phyloP scores from a whole-genome alignment of 2,113 vertebrate species.

The Tretioscincus oriximinensis region DNA sequence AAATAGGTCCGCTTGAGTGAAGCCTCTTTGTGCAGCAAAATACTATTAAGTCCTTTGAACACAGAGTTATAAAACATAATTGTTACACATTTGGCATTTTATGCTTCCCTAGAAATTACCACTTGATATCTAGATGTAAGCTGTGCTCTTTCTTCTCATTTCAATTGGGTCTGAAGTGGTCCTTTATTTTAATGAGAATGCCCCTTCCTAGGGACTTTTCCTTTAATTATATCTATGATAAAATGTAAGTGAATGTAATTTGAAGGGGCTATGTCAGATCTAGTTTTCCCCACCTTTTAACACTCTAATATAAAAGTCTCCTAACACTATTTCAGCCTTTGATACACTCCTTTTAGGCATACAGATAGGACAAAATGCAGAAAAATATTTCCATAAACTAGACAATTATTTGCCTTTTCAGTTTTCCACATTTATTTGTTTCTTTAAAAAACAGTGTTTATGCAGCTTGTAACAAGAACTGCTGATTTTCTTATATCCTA shows the following conservation, averaged over 20 bases:
- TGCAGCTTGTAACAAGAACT: conserved; percentile 4
- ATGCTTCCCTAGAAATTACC: conserved; percentile 70
- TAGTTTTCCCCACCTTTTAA: conserved; percentile 42
- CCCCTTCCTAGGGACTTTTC: conserved; percentile 73
- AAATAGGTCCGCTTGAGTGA: conserved; percentile 40
- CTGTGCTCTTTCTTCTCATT: conserved; percentile 65
- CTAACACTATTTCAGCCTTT: conserved; percentile 60
- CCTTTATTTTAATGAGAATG: conserved; percentile 71
- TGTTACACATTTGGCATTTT: conserved; percentile 72
- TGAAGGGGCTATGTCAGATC: conserved; percentile 68
- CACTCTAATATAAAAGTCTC: conserved; percentile 58
- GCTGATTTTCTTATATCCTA: conserved; percentile 10
- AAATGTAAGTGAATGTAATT: conserved; percentile 70
- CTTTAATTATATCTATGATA: conserved; percentile 69
- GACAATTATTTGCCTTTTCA: conserved; percentile 38
- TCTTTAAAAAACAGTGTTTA: conserved; percentile 34
- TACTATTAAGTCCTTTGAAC: conserved; percentile 62
- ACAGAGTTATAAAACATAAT: conserved; percentile 69
- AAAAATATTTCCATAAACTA: conserved; percentile 49
- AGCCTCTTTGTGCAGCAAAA: conserved; percentile 58
- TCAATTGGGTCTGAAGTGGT: conserved; percentile 74
- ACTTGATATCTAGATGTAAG: conserved; percentile 68
- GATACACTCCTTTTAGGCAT: conserved; percentile 66
- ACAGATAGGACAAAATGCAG: conserved; percentile 33
- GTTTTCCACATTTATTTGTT: conserved; percentile 42